Evolutionary conservation across 2,113 vertebrate genomes (phyloP).

Genomic region (Hoplias malabaricus): DNA sequence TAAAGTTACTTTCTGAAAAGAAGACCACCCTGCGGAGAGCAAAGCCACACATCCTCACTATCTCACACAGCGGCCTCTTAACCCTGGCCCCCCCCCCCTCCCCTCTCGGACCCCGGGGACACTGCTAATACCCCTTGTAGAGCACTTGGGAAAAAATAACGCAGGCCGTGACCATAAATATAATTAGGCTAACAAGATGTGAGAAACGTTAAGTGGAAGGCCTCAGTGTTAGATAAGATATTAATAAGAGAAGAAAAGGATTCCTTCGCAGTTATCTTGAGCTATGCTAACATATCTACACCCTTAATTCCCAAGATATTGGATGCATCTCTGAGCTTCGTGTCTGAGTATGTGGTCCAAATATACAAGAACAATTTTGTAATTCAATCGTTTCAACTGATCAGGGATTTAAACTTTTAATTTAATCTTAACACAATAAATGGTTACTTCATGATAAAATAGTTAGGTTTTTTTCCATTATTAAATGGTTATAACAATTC

Average conservation of each 20-base stretch:
- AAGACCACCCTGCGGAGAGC: slow-evolving; percentile 65
- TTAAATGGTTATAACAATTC: too few species aligned
- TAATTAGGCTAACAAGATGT: slow-evolving; percentile 21
- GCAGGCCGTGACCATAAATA: slow-evolving; percentile 10
- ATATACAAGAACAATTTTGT: too few species aligned
- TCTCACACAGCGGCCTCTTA: slow-evolving; percentile 35
- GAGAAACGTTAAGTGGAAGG: neutral
- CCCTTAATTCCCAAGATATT: neutral
- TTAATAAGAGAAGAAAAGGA: neutral
- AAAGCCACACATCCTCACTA: slow-evolving; percentile 36
- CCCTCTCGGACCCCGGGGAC: slow-evolving; percentile 41
- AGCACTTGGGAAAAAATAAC: slow-evolving; percentile 31
- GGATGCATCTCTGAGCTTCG: neutral
- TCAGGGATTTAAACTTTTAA: too few species aligned
- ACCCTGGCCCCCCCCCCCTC: slow-evolving; percentile 27
- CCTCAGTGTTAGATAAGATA: slow-evolving; percentile 27
- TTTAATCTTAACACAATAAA: too few species aligned
- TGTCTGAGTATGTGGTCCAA: neutral
- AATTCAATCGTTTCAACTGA: too few species aligned
- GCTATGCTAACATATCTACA: neutral
- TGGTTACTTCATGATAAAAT: too few species aligned
- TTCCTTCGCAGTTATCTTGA: neutral
- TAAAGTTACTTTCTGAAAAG: slow-evolving; percentile 49
- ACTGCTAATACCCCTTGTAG: slow-evolving; percentile 36
- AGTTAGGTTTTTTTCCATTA: too few species aligned